These are phyloP conservation scores for Nannobrachium achirus DNA, from an alignment of 2,113 vertebrate species.

Conservation along the genomic window DNA sequence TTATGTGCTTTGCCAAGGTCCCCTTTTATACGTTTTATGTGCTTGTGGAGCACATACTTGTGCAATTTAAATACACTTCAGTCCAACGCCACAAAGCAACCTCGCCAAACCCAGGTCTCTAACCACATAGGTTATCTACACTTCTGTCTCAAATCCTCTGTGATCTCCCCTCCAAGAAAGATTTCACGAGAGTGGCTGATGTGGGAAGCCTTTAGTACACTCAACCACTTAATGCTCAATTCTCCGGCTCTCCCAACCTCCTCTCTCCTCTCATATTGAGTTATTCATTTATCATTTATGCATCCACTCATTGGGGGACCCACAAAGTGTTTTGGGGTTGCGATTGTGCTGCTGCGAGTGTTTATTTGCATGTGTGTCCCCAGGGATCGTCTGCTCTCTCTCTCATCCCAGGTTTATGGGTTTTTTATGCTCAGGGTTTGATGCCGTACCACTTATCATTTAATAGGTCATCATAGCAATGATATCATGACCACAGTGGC, in stretches of 20 bases:
- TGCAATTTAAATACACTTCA: not conserved
- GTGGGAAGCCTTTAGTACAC: conserved; percentile 41
- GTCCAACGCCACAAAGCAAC: conserved; percentile 27
- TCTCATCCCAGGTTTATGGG: conserved; percentile 61
- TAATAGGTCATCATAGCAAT: conserved; percentile 70
- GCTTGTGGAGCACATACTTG: no score
- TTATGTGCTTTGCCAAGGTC: no score
- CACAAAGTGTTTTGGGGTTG: conserved; percentile 43
- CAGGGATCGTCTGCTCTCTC: conserved; percentile 59
- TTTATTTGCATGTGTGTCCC: conserved; percentile 38
- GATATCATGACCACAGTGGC: conserved; percentile 54
- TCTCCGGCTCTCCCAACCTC: conserved; percentile 46
- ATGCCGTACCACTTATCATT: conserved; percentile 73
- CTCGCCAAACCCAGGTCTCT: conserved; percentile 23
- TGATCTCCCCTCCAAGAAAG: not conserved
- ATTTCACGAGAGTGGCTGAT: conserved; percentile 56
- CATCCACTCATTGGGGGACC: conserved; percentile 71
- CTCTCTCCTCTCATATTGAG: conserved; percentile 69
- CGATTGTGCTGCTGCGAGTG: conserved; percentile 11
- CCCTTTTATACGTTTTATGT: no score
- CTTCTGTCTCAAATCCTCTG: conserved; percentile 42
- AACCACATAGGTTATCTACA: conserved; percentile 46
- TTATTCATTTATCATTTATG: conserved; percentile 77
- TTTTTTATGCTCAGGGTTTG: conserved; percentile 53
- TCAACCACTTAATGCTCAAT: conserved; percentile 58